Conservation (phyloP, 2,113 vertebrate species). For the Menura novaehollandiae region DNA sequence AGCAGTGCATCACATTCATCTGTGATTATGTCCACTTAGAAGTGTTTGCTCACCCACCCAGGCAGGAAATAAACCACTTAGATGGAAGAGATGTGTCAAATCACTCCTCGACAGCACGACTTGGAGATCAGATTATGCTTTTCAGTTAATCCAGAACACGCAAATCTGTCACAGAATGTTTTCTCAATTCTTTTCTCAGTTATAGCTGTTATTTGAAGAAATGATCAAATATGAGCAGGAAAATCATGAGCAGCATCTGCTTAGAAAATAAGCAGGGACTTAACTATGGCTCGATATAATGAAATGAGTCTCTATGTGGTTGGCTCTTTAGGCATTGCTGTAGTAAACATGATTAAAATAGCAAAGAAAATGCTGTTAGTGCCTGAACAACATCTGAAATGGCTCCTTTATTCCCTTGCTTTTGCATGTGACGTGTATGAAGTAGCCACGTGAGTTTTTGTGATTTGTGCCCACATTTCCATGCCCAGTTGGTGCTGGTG, state of each 20-base stretch:
- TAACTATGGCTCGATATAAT: background rate
- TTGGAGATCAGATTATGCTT: constrained; percentile 27
- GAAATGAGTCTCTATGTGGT: background rate
- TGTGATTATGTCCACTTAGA: background rate
- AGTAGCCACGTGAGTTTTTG: background rate
- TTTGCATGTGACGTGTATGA: background rate
- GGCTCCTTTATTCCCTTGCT: background rate
- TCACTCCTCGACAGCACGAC: constrained; percentile 9
- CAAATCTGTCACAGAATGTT: constrained; percentile 51
- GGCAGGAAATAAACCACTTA: background rate
- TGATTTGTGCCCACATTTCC: background rate
- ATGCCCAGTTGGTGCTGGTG: background rate
- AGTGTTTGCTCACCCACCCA: background rate
- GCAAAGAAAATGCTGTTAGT: background rate
- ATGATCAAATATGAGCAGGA: constrained; percentile 44
- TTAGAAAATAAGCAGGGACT: constrained; percentile 32
- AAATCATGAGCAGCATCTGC: constrained; percentile 57
- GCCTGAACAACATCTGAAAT: background rate
- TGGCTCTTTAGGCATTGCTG: background rate
- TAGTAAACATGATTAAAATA: background rate
- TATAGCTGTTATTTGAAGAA: constrained; percentile 54
- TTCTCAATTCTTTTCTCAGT: constrained; percentile 54
- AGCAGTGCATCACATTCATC: background rate
- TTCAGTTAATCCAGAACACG: constrained; percentile 14
- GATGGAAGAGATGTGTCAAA: background rate